Base-by-base conservation (phyloP, 2,113 vertebrate species). In the Colinus virginianus region DNA sequence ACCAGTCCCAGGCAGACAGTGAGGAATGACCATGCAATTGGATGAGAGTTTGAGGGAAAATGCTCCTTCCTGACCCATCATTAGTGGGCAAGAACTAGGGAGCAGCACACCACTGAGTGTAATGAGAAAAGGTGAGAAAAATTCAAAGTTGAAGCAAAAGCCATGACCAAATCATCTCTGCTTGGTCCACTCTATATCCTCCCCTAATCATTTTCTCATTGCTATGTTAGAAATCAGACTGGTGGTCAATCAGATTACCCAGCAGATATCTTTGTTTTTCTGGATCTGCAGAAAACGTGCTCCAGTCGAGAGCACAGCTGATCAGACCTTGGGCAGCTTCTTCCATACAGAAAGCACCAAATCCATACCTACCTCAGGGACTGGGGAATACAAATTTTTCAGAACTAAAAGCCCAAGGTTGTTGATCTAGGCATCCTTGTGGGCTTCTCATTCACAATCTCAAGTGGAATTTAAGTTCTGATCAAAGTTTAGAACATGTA, bases 101-200 rank as follows among this genome's bases (percentile, higher is more conserved):
- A 14, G 28, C 0, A 1, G 5, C 5, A 45, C 34, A 9, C 4
- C 12, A 9, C 2, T 36, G 53, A 21, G 55, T 13, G 25, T 28
- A 18, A 12, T 53, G 26, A 84, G 38, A 59, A 78, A 87, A 79
- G 4, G 8, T 25, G 40, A 23, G 59, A 46, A 62, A 67, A 51
- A 34, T 20, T 45, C 28, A 32, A 43, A 43, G 63, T 14, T 45
- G 28, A 40, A 45, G 19, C 30, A 43, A 66, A 66, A 32, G 17
- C 14, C 51, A n/a, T 32, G 38, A 46, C 56, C 42, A 61, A 21
- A 21, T 26, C 7, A 26, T 48, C 43, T 61, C n/a, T 36, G 15
- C 17, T 28, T 43, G 14, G 25, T 20, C 26, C n/a, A 13, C 58
- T 46, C 14, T 5, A 43, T 19, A 30, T 9, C 14, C 42, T 30